These are phyloP conservation scores for Nomada fucata DNA, from an alignment of 2,888 invertebrate genomes.

Conservation along the genomic window DNA sequence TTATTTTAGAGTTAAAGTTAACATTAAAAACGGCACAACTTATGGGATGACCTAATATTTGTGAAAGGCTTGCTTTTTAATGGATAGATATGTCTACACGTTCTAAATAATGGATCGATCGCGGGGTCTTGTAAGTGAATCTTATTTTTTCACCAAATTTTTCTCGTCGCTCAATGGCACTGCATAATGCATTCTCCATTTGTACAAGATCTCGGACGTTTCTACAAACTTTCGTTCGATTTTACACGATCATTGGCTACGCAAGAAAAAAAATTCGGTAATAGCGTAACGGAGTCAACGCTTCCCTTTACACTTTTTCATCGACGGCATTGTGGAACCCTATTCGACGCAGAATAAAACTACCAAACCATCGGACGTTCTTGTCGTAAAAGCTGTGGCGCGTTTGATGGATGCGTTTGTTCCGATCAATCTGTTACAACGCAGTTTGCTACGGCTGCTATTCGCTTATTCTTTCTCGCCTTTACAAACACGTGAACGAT, in stretches of 20 bases:
- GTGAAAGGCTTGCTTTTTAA: too few relatives aligned
- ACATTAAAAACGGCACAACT: too few relatives aligned
- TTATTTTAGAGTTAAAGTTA: too few relatives aligned
- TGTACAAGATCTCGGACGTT: too few relatives aligned
- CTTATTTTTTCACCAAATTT: too few relatives aligned
- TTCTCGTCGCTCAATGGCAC: too few relatives aligned
- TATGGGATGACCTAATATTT: too few relatives aligned
- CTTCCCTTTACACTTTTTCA: slow-evolving; percentile 11
- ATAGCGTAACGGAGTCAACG: slow-evolving; percentile 14
- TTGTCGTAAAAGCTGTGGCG: slow-evolving; percentile 53
- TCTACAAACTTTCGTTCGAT: background rate
- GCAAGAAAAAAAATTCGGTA: slow-evolving; percentile 1
- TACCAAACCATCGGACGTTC: slow-evolving; percentile 55
- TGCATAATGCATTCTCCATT: too few relatives aligned
- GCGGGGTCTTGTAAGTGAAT: too few relatives aligned
- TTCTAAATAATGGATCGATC: too few relatives aligned
- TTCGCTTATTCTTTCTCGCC: slow-evolving; percentile 8
- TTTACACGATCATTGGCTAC: slow-evolving; percentile 8
- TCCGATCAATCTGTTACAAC: slow-evolving; percentile 61
- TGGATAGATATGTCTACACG: too few relatives aligned
- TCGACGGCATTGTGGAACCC: slow-evolving; percentile 23
- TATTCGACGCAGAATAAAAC: slow-evolving; percentile 29
- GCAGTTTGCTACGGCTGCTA: slow-evolving; percentile 35
- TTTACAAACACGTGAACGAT: background rate
- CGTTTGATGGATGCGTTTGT: slow-evolving; percentile 68